A percentile compares a stretch with the other conserved stretches of the same genome.
Evolutionary conservation across 2,113 vertebrate species (phyloP).

Genomic region (Donacobius atricapilla): DNA sequence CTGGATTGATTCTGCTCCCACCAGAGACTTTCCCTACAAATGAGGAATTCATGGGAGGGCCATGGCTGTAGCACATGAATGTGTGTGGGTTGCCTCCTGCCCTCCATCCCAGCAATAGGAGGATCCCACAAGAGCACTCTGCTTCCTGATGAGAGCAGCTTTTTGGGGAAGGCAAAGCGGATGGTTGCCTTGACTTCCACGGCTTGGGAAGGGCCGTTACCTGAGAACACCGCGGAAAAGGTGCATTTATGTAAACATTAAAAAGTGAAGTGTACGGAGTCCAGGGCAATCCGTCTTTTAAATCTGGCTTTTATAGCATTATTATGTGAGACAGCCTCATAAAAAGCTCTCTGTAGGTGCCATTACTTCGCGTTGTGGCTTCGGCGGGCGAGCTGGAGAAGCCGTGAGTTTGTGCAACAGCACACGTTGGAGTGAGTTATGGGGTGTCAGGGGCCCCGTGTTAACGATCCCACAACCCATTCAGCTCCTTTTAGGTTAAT

Average conservation of each 20-base stretch:
- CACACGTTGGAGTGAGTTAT: constrained; percentile 76
- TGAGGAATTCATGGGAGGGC: not conserved
- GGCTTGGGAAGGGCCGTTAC: not conserved
- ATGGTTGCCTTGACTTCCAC: not conserved
- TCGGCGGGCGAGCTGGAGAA: constrained; percentile 57
- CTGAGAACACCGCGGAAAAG: not conserved
- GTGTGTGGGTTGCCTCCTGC: not conserved
- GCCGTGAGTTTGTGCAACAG: constrained; percentile 72
- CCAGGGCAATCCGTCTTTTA: constrained; percentile 67
- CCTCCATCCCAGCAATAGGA: not conserved
- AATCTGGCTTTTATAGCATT: constrained; percentile 62
- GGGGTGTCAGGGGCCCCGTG: constrained; percentile 73
- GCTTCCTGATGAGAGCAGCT: not conserved
- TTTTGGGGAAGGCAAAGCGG: not conserved
- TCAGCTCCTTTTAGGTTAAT: constrained; percentile 83
- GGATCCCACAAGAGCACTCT: not conserved
- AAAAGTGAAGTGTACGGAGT: constrained; percentile 63
- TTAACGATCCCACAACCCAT: constrained; percentile 76
- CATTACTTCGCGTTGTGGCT: constrained; percentile 53
- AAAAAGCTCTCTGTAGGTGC: constrained; percentile 73
- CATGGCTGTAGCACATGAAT: not conserved
- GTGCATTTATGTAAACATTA: constrained; percentile 73
- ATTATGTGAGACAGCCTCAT: constrained; percentile 64
- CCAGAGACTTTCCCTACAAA: not conserved
- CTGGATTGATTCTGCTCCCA: not conserved